These are phyloP conservation scores for Caerostris darwini DNA, from an alignment of 1,140 invertebrate genomes.

Conservation along the genomic window DNA sequence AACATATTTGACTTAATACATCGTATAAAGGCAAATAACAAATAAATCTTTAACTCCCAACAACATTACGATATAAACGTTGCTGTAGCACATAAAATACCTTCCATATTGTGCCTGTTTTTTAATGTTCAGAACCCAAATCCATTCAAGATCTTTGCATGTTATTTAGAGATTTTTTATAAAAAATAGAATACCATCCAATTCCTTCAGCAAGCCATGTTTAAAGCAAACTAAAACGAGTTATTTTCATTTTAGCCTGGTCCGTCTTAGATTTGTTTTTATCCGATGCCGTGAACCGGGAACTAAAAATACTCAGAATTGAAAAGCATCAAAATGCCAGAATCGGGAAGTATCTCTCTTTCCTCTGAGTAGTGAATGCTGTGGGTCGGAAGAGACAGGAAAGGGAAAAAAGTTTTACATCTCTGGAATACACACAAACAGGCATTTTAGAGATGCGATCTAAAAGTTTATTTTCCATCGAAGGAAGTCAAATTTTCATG, in stretches of 20 bases:
- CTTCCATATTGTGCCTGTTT: neutral
- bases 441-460: neutral
- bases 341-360: neutral
- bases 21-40: too few species aligned
- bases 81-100: neutral
- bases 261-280: constrained; percentile 5
- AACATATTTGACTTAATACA: too few species aligned
- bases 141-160: neutral
- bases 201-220: neutral
- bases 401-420: neutral
- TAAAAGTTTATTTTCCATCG: neutral
- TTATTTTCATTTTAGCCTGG: neutral
- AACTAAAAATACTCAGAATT: neutral
- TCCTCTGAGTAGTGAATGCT: neutral
- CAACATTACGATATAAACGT: too few species aligned
- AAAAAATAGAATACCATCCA: neutral
- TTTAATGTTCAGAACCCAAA: neutral
- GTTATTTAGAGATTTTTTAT: neutral
- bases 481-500: neutral
- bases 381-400: neutral
- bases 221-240: neutral
- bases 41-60: too few species aligned
- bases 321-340: neutral
- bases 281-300: neutral
- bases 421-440: neutral